Evolutionary conservation across 2,888 invertebrate species (phyloP).

Genomic region (Acanthacorydalis orientalis): DNA sequence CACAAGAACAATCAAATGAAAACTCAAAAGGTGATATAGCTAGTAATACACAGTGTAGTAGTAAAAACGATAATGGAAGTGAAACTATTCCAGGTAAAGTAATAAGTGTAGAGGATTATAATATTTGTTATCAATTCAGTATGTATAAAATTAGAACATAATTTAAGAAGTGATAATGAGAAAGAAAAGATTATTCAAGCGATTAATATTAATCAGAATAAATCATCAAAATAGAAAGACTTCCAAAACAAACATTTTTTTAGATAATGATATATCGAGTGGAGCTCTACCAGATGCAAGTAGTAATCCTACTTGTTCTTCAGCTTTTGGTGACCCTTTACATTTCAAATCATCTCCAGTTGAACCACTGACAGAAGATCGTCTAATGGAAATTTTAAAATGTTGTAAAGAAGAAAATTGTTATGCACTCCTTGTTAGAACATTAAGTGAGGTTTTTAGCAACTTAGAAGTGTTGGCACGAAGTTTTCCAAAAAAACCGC

Average conservation of each 20-base stretch:
- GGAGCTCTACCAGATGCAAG: not conserved
- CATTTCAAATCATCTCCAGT: conserved; percentile 2
- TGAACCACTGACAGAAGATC: conserved; percentile 50
- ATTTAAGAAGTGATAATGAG: no score
- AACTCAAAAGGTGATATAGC: not conserved
- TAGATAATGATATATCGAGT: conserved; percentile 4
- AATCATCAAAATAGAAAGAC: no score
- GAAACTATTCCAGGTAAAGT: not conserved
- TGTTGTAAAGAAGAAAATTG: conserved; percentile 50
- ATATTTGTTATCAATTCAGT: no score
- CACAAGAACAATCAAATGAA: conserved; percentile 17
- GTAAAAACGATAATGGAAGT: not conserved
- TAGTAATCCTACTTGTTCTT: not conserved
- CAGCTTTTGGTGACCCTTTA: conserved; percentile 3
- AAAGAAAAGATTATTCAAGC: no score
- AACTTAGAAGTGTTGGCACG: conserved; percentile 49
- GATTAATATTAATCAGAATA: no score
- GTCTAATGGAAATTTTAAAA: conserved; percentile 55
- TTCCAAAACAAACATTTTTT: not conserved
- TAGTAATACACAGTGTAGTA: not conserved
- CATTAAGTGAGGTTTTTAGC: conserved; percentile 62
- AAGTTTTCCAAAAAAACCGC: conserved; percentile 44
- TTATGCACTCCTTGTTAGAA: conserved; percentile 55
- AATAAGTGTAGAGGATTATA: not conserved
- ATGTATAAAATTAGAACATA: no score